Evolutionary conservation across 1,140 invertebrate genomes (phyloP).

Genomic region (Lycorma delicatula): DNA sequence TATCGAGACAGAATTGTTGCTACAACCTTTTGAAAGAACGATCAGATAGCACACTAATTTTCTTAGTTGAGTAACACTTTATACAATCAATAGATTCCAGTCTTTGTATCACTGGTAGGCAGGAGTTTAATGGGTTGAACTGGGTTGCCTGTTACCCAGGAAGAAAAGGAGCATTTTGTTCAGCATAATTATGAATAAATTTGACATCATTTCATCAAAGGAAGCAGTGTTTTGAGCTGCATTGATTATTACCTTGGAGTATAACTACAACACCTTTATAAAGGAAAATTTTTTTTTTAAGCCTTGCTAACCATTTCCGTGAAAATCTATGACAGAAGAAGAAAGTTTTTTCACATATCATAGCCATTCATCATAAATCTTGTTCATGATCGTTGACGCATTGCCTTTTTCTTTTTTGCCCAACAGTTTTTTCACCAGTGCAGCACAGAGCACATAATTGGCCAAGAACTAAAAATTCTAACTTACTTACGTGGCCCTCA

Average conservation of each 20-base stretch:
- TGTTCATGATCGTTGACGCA: not conserved
- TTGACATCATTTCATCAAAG: conserved; percentile 4
- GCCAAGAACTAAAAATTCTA: not conserved
- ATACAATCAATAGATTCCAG: conserved; percentile 1
- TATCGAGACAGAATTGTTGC: not conserved
- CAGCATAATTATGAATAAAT: conserved; percentile 15
- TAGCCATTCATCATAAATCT: not conserved
- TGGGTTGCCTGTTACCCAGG: conserved; percentile 6
- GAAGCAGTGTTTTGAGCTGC: conserved; percentile 5
- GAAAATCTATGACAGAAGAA: conserved; percentile 2
- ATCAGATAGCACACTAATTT: not conserved
- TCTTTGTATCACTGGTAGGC: conserved; percentile 5
- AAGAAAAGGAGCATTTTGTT: conserved; percentile 9
- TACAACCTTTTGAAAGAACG: not conserved
- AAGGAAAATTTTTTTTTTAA: conserved; percentile 7
- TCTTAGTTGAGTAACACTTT: conserved; percentile 7
- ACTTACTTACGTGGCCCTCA: not conserved
- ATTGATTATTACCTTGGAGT: conserved; percentile 5
- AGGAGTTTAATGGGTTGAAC: conserved; percentile 6
- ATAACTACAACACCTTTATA: not conserved
- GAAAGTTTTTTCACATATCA: conserved; percentile 13
- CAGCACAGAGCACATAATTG: not conserved
- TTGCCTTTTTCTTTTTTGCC: not conserved
- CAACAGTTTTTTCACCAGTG: not conserved
- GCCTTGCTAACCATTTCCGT: conserved; percentile 9